Percentiles rank a stretch among this genome's conserved stretches.
phyloP scores from a whole-genome alignment of 2,888 invertebrate genomes.

The Oxycera nigricornis region DNA sequence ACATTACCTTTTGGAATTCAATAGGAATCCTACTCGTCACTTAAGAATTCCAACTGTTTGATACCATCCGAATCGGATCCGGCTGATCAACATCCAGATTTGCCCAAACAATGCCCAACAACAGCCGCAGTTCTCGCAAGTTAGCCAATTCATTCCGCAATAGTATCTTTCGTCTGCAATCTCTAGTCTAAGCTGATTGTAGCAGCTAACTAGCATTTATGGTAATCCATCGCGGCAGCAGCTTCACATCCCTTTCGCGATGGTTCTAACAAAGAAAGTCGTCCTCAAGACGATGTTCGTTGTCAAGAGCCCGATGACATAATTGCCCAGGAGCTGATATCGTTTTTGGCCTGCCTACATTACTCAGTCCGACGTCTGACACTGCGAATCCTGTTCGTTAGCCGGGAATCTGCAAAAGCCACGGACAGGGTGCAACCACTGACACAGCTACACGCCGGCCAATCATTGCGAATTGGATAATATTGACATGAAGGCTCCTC shows the following conservation, averaged over 20 bases:
- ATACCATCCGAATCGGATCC: not conserved
- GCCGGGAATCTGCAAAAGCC: not conserved
- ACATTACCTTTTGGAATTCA: not conserved
- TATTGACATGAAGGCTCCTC: conserved; percentile 19
- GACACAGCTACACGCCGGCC: conserved; percentile 29
- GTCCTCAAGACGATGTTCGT: conserved; percentile 52
- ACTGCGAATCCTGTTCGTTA: conserved; percentile 39
- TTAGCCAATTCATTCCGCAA: not conserved
- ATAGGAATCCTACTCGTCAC: not conserved
- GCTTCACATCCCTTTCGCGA: not conserved
- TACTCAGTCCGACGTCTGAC: conserved; percentile 43
- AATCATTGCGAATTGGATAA: conserved; percentile 33
- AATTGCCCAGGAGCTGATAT: conserved; percentile 50
- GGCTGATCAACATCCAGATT: not conserved
- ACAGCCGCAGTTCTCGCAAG: not conserved
- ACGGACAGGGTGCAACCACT: not conserved
- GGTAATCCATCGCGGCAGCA: not conserved
- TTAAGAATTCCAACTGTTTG: not conserved
- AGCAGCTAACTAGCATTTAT: not conserved
- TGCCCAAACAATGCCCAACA: not conserved
- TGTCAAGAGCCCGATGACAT: conserved; percentile 54
- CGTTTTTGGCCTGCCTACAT: conserved; percentile 41
- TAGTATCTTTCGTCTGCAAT: no score
- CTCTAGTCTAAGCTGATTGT: no score
- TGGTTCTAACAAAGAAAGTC: conserved; percentile 7